phyloP scores from a whole-genome alignment of 2,797 vertebrate species.

The Manis javanica region DNA sequence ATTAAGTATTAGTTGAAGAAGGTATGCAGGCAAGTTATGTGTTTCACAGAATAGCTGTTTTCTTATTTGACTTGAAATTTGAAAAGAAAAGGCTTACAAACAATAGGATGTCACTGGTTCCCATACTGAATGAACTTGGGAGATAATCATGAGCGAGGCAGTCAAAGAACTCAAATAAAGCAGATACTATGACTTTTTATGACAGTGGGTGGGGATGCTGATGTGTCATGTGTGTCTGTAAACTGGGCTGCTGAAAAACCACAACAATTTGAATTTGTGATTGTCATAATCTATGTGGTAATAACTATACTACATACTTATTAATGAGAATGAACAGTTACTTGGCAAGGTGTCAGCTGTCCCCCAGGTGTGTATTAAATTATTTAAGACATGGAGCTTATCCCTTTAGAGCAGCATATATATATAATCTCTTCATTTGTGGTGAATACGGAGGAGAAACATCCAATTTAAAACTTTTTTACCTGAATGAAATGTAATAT shows the following conservation, averaged over 20 bases:
- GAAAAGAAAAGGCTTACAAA: neutral
- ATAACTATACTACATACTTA: neutral
- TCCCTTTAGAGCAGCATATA: neutral
- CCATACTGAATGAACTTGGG: neutral
- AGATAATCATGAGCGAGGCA: neutral
- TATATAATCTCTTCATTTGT: neutral
- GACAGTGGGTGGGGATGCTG: neutral
- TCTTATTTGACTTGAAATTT: neutral
- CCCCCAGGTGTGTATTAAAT: neutral
- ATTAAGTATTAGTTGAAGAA: constrained; percentile 1
- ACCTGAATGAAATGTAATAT: constrained; percentile 15
- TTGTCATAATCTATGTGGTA: neutral
- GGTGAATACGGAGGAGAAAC: neutral
- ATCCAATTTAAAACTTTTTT: neutral
- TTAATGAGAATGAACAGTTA: constrained; percentile 21
- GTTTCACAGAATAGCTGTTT: neutral
- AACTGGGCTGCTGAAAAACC: neutral
- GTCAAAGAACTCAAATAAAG: neutral
- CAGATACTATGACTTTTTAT: neutral
- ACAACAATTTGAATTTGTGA: neutral
- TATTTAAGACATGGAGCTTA: neutral
- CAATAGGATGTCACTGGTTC: neutral
- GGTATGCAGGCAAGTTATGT: neutral
- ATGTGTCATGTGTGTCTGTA: neutral
- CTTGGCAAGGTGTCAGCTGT: neutral